Evolutionary conservation across 2,797 vertebrate genomes (phyloP), one percentile per base, ranked within the genome.

Genomic region (Rhinella marina): DNA sequence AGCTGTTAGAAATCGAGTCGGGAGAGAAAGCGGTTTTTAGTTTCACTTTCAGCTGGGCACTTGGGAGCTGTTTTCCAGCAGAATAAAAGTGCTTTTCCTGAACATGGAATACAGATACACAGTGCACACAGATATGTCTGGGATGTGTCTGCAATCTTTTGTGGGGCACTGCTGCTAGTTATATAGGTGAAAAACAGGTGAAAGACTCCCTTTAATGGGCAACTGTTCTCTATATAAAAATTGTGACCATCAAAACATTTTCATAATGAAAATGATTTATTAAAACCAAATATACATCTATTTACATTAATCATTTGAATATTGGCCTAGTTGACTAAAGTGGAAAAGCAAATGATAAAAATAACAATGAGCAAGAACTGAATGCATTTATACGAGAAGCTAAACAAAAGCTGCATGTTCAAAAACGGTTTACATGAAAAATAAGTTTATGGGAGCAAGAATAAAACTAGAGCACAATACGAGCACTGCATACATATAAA

Each of bases 401-500:
- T 62, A n/a, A 23, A 52, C n/a, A 62, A 81, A 41, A 48, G 23
- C 57, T 17, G 54, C 7, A 25, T 48, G 2, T 64, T 50, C 76
- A 25, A 3, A 77, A 78, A 50, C 25, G 27, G 81, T 73, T 87
- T 84, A 32, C 73, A 78, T 16, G 32, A 21, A 62, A 52, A 54
- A 68, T 59, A n/a, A 48, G 56, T 85, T 66, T 82, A 61, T 59
- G 13, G 9, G 17, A 82, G 14, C 59, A 76, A 41, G 29, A 73
- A 41, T 57, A 54, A 77, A 78, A 83, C 76, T 50, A 79, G 21
- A 68, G 21, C 29, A 66, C 50, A 41, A 8, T 54, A 25, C 32
- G 23, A 66, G 80, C 48, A 76, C 72, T 16, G 86, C 32, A 87
- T 87, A 81, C 56, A 82, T 59, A 64, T 64, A 82, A 48, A 64